These are phyloP conservation scores for Dipodomys spectabilis DNA, from an alignment of 2,113 vertebrate species.

Conservation along the genomic window DNA sequence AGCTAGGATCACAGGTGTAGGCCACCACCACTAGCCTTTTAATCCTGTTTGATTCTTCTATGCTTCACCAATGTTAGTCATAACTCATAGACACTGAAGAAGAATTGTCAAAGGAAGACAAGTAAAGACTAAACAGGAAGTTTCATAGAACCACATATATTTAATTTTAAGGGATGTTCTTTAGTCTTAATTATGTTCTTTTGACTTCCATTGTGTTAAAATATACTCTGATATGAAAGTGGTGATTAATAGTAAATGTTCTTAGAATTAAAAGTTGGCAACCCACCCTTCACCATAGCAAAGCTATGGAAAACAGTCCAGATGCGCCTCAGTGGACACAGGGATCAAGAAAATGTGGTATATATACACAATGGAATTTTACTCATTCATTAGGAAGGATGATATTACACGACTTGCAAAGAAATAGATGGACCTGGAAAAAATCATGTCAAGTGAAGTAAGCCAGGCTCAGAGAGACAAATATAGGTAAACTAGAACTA, in stretches of 20 bases:
- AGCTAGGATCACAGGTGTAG: too few species aligned
- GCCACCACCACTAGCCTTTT: too few species aligned
- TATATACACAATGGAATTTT: too few species aligned
- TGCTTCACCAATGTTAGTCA: neutral
- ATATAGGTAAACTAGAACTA: too few species aligned
- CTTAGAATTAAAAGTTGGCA: conserved; percentile 33
- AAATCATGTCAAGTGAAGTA: too few species aligned
- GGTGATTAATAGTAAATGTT: neutral
- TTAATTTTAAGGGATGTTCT: conserved; percentile 1
- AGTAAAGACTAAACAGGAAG: neutral
- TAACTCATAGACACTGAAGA: neutral
- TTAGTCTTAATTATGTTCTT: neutral
- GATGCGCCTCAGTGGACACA: too few species aligned
- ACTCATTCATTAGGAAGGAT: too few species aligned
- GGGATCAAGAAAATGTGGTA: too few species aligned
- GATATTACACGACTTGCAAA: too few species aligned
- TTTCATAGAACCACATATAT: neutral
- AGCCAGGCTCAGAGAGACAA: too few species aligned
- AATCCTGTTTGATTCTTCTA: neutral
- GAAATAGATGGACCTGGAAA: too few species aligned
- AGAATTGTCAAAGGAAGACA: neutral
- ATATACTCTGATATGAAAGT: conserved; percentile 28
- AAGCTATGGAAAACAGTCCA: too few species aligned
- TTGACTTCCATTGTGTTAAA: neutral
- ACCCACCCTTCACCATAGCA: neutral